Conservation (phyloP, 2,113 vertebrate genomes). For the Elephas maximus region DNA sequence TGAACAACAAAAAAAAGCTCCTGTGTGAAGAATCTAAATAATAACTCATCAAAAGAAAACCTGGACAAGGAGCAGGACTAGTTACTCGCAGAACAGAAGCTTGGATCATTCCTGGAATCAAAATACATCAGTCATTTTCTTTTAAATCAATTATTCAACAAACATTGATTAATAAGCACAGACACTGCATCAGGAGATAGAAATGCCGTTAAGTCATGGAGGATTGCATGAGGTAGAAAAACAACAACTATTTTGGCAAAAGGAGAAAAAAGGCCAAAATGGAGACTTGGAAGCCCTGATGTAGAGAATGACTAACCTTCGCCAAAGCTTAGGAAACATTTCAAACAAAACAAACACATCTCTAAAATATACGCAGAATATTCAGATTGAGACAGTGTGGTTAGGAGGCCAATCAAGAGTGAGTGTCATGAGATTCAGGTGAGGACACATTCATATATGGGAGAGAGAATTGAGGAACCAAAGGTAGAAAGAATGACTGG, state of each 20-base stretch:
- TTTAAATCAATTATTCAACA: slow-evolving; percentile 72
- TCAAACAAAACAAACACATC: background rate
- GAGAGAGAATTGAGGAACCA: background rate
- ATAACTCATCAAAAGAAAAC: slow-evolving; percentile 56
- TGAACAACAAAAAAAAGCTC: slow-evolving; percentile 14
- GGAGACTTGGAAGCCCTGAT: background rate
- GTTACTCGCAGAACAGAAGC: slow-evolving; percentile 34
- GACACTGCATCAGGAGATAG: background rate
- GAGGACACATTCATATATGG: background rate
- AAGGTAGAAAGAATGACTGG: background rate
- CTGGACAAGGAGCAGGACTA: background rate
- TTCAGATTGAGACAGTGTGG: background rate
- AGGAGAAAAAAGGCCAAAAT: background rate
- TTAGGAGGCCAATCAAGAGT: background rate
- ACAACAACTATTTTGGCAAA: slow-evolving; percentile 20
- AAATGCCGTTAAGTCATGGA: slow-evolving; percentile 43
- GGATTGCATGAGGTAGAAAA: slow-evolving; percentile 47
- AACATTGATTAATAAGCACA: slow-evolving; percentile 65
- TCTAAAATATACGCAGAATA: background rate
- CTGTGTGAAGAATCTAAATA: slow-evolving; percentile 12
- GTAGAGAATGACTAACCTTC: background rate
- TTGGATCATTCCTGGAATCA: slow-evolving; percentile 46
- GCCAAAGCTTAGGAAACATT: background rate
- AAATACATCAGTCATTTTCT: slow-evolving; percentile 56
- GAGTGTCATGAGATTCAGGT: background rate